Base-by-base conservation (phyloP, 1,140 invertebrate species). In the Pachypsylla venusta region DNA sequence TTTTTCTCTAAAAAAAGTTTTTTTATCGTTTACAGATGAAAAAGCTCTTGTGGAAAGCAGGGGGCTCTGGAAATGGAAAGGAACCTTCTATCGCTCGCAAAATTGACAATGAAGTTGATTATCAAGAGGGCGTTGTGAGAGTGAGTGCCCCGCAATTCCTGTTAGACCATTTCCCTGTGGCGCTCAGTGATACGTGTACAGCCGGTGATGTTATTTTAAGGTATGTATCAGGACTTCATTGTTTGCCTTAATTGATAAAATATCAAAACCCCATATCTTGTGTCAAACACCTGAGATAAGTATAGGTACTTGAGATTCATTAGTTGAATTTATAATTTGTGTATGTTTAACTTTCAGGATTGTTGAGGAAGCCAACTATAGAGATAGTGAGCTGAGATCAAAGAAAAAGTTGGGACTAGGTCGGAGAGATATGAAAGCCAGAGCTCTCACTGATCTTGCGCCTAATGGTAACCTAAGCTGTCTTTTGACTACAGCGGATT, bases 91-190 rank as follows among this genome's bases (percentile, higher is more conserved):
- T 70, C 27, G 64, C 63, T 26, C 63, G 70, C n/a, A 68, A 70
- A 56, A 69, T 71, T 19, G 68, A 66, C 57, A 71, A 70, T 35
- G 68, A 76, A 66, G 66, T 70, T 26, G 73, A 75, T 62, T 71
- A 68, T 57, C 70, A 74, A 60, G 70, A 75, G 26, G 74, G 74
- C 1, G 67, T 76, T 26, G 67, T 79, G 14, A 63, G 71, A 53
- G 70, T 79, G 1, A 73, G 73, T 57, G 77, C 77, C 2, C 74
- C 74, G 0, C 71, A 75, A 62, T 71, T 78, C 54, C 70, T 70
- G n/a, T 72, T 76, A 58, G 67, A 65, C 42, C 70, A 71, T 54
- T 67, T 72, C 4, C 70, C 75, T 2, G 65, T 79, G 2, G 69
- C 71, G 28, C 67, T 79, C 22, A 67, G 69, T 53, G 66, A 69